Percentiles rank a stretch among this genome's conserved stretches.
Evolutionary conservation across 2,888 invertebrate species (phyloP).

Genomic region (Heliconius sara): DNA sequence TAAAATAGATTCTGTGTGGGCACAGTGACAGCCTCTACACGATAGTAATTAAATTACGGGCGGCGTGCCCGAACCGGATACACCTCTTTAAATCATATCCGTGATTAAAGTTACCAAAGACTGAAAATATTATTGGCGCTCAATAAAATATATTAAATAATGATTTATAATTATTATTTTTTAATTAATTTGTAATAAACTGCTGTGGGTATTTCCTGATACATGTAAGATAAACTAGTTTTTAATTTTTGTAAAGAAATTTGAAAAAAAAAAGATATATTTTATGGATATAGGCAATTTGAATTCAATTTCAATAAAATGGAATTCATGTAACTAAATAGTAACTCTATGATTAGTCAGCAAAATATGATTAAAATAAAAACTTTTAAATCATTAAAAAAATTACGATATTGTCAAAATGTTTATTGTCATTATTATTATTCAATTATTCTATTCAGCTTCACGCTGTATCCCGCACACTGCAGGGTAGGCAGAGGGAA

Average conservation of each 20-base stretch:
- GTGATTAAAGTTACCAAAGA: conserved; percentile 49
- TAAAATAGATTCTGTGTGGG: conserved; percentile 77
- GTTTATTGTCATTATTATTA: too few relatives aligned
- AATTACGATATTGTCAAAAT: too few relatives aligned
- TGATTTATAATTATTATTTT: conserved; percentile 22
- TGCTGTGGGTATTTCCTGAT: background rate
- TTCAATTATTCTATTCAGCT: too few relatives aligned
- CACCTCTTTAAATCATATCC: conserved; percentile 75
- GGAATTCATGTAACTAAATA: too few relatives aligned
- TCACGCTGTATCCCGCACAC: too few relatives aligned
- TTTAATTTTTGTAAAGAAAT: background rate
- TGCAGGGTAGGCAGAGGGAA: too few relatives aligned
- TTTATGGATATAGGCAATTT: too few relatives aligned
- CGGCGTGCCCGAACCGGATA: conserved; percentile 62
- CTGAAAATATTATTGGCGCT: conserved; percentile 41
- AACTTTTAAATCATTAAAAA: too few relatives aligned
- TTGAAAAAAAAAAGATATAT: too few relatives aligned
- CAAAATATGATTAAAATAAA: too few relatives aligned
- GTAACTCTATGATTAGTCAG: too few relatives aligned
- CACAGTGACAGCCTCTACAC: conserved; percentile 69
- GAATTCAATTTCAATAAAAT: too few relatives aligned
- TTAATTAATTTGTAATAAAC: background rate
- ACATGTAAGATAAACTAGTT: background rate
- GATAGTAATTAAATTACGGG: conserved; percentile 77
- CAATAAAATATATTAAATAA: conserved; percentile 36